These are phyloP conservation scores for Geophilus truncorum DNA, from an alignment of 2,888 invertebrate species.

Conservation along the genomic window DNA sequence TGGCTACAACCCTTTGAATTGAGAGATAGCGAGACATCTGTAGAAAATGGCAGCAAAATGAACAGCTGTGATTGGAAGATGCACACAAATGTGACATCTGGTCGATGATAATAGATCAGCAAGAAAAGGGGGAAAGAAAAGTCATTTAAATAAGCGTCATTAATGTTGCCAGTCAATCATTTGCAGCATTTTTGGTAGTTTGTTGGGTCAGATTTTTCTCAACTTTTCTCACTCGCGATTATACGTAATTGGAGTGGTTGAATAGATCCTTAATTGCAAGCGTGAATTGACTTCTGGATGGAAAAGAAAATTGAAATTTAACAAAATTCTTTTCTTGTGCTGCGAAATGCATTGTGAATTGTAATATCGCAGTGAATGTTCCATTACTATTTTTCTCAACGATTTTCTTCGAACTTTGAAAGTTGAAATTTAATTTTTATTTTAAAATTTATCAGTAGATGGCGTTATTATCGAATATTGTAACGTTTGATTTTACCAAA, in stretches of 20 bases:
- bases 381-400: too few relatives aligned
- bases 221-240: neutral
- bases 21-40: neutral
- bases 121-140: neutral
- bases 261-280: neutral
- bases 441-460: too few relatives aligned
- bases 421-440: too few relatives aligned
- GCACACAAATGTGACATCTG: neutral
- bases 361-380: neutral
- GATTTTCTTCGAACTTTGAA: too few relatives aligned
- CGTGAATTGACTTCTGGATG: neutral
- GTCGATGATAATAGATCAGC: neutral
- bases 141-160: neutral
- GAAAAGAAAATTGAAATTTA: neutral
- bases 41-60: neutral
- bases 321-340: neutral
- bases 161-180: neutral
- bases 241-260: neutral
- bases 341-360: neutral
- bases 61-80: neutral
- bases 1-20: neutral
- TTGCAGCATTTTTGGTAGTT: neutral
- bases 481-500: too few relatives aligned
- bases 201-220: neutral
- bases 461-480: too few relatives aligned